Base-by-base conservation (phyloP, 2,888 invertebrate species). In the Hypena proboscidalis region DNA sequence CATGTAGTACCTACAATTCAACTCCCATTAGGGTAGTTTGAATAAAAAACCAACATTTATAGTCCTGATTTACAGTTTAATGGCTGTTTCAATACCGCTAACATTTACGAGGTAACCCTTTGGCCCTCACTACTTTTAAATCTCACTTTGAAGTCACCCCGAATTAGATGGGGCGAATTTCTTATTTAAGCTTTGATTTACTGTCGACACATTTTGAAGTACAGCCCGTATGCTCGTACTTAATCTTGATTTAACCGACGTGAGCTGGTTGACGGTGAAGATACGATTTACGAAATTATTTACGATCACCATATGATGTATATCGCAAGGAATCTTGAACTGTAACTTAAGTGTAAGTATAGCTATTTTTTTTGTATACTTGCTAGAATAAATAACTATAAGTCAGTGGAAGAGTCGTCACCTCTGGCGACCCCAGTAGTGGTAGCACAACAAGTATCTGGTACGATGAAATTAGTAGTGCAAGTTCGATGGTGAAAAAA, bases 181-280 rank as follows among this genome's bases (percentile, higher is more conserved):
- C 83, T 85, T 81, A 72, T 67, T 68, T 80, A 81, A 78, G 71
- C 70, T 68, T 77, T 86, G 87, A 89, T 89, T 87, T 89, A 87
- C 81, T 27, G 71, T 48, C 58, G 85, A 85, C 84, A 77, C 58
- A 68, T 80, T 83, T 81, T 86, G 84, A 86, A 77, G 80, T 77
- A 85, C 75, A 73, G 79, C 77, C 76, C 79, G 79, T 83, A 77
- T 83, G 80, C 54, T 72, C 38, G 73, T 70, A 80, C 78, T 88
- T 80, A 80, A 85, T 88, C 89, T 85, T 88, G 87, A 89, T 87
- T 88, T 84, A 87, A 74, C 74, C 63, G 82, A 77, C 83, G 65
- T 77, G 74, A 74, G 75, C 74, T 72, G 74, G 71, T 77, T 80
- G 84, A 77, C 78, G 60, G 65, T 72, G 53, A 60, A 76, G 74